Conservation (phyloP, 2,113 vertebrate genomes). For the Prionailurus viverrinus region DNA sequence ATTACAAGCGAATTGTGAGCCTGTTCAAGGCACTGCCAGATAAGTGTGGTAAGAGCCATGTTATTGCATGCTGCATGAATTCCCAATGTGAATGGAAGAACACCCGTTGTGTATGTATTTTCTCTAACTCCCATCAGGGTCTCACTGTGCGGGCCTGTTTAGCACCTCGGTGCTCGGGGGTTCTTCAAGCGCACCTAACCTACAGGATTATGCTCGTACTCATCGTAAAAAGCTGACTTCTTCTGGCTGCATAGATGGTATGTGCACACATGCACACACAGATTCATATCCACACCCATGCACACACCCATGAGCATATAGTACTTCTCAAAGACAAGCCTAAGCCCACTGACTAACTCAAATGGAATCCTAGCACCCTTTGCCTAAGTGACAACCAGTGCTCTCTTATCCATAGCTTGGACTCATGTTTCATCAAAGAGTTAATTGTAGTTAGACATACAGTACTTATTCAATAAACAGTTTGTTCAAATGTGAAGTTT, state of each 20-base stretch:
- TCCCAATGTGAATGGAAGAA: slow-evolving; percentile 91
- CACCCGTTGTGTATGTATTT: slow-evolving; percentile 95
- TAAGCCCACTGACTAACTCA: slow-evolving; percentile 69
- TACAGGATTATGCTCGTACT: slow-evolving; percentile 97
- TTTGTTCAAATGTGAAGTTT: slow-evolving; percentile 52
- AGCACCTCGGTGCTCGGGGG: slow-evolving; percentile 96
- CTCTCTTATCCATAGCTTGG: slow-evolving; percentile 40
- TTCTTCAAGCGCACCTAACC: slow-evolving; percentile 97
- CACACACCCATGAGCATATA: slow-evolving; percentile 81
- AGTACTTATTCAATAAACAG: background rate
- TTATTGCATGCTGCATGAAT: slow-evolving; percentile 95
- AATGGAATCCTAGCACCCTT: slow-evolving; percentile 83
- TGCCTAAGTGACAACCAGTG: slow-evolving; percentile 65
- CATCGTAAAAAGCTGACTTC: slow-evolving; percentile 98
- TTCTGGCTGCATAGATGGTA: slow-evolving; percentile 97
- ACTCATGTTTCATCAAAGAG: slow-evolving; percentile 59
- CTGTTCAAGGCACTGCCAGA: slow-evolving; percentile 88
- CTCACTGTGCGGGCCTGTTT: slow-evolving; percentile 97
- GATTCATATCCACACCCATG: slow-evolving; percentile 85
- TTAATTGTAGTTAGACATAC: slow-evolving; percentile 69
- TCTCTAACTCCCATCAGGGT: slow-evolving; percentile 97
- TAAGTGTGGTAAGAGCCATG: slow-evolving; percentile 91
- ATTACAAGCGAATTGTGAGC: slow-evolving; percentile 89
- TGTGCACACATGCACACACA: slow-evolving; percentile 94
- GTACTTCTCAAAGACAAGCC: slow-evolving; percentile 80